phyloP scores from a whole-genome alignment of 2,113 vertebrate genomes.

The Neomonachus schauinslandi region DNA sequence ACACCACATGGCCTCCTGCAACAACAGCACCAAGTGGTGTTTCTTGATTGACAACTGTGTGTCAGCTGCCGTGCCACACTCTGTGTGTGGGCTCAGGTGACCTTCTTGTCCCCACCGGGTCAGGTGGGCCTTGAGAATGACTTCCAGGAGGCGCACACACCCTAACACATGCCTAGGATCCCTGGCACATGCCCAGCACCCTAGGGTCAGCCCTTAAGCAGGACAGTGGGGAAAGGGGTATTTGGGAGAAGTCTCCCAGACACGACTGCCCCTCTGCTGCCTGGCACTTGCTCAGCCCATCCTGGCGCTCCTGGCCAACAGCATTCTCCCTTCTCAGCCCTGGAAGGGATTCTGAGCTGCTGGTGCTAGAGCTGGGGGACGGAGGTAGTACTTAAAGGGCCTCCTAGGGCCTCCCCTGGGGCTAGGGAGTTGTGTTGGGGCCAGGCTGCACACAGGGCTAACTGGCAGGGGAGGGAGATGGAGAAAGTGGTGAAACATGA shows the following conservation, averaged over 20 bases:
- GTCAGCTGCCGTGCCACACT: fast-evolving
- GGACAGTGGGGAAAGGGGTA: not conserved
- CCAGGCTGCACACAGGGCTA: not conserved
- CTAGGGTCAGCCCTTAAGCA: not conserved
- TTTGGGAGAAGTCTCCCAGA: not conserved
- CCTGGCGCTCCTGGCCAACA: not conserved
- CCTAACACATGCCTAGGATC: not conserved
- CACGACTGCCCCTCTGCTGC: not conserved
- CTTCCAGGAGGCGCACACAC: not conserved
- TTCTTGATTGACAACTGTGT: not conserved
- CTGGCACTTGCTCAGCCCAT: not conserved
- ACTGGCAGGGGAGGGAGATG: fast-evolving
- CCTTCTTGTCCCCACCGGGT: fast-evolving
- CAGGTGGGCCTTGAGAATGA: not conserved
- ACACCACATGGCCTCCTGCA: not conserved
- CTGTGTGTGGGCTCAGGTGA: not conserved
- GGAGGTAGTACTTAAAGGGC: not conserved
- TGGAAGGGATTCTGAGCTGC: not conserved
- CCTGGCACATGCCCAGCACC: too few relatives aligned
- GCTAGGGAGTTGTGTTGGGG: not conserved
- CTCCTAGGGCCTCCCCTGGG: not conserved
- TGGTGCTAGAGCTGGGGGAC: not conserved
- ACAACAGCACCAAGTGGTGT: not conserved
- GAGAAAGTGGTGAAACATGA: too few relatives aligned
- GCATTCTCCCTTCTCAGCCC: not conserved